Percentiles rank a stretch among this genome's conserved stretches.
phyloP scores from a whole-genome alignment of 2,797 vertebrate genomes.

The Poecilia picta region DNA sequence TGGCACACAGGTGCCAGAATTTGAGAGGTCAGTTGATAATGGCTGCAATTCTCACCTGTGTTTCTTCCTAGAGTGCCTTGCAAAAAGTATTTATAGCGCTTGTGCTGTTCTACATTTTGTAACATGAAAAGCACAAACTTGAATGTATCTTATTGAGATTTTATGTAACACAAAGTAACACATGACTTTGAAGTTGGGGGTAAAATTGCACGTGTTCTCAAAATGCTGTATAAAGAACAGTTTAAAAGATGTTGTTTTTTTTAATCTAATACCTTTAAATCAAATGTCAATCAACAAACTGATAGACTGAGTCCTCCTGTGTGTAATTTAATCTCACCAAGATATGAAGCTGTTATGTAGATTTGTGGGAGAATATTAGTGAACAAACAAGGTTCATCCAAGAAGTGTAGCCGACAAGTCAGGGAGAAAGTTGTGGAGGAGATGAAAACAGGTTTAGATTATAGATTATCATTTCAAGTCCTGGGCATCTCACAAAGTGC shows the following conservation, averaged over 20 bases:
- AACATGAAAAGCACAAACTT: not conserved
- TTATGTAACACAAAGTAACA: not conserved
- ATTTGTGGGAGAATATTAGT: not conserved
- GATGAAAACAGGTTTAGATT: not conserved
- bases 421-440: not conserved
- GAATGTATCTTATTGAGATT: not conserved
- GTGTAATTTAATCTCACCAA: not conserved
- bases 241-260: not conserved
- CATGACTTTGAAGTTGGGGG: not conserved
- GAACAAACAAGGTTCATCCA: not conserved
- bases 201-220: not conserved
- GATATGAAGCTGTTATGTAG: not conserved
- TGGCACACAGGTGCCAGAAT: not conserved
- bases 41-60: not conserved
- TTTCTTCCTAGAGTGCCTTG: not conserved
- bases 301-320: not conserved
- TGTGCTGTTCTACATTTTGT: not conserved
- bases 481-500: not conserved
- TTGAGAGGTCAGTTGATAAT: not conserved
- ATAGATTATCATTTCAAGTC: not conserved
- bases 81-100: not conserved
- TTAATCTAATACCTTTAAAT: not conserved
- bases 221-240: not conserved
- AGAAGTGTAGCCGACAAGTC: not conserved
- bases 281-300: not conserved